Conservation (phyloP, 2,797 vertebrate species). For the Pipistrellus nathusii region DNA sequence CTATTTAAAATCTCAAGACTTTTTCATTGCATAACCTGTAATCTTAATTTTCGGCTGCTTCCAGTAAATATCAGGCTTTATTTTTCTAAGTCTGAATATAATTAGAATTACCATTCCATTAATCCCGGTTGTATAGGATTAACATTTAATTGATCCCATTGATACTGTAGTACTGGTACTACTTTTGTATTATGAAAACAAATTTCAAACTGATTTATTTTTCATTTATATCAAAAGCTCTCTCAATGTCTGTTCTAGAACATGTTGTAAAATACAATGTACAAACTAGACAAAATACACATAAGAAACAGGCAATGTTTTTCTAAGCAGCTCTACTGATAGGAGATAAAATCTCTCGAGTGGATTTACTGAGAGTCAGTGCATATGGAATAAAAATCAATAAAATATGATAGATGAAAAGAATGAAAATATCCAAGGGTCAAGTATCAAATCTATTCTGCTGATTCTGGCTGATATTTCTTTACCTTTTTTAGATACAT, state of each 20-base stretch:
- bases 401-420: not conserved
- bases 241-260: not conserved
- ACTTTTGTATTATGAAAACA: not conserved
- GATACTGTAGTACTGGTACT: not conserved
- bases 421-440: constrained; percentile 9
- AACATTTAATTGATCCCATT: not conserved
- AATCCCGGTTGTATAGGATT: not conserved
- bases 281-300: not conserved
- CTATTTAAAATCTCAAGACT: not conserved
- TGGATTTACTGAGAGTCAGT: constrained; percentile 23
- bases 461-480: not conserved
- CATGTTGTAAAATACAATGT: constrained; percentile 12
- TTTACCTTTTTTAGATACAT: not conserved
- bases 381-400: constrained; percentile 39
- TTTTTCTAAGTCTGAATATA: constrained; percentile 32
- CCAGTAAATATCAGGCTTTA: constrained; percentile 7
- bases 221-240: not conserved
- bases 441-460: constrained; percentile 15
- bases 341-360: not conserved
- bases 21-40: not conserved
- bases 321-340: not conserved
- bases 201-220: constrained; percentile 9
- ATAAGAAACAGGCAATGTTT: not conserved
- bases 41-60: not conserved
- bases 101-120: not conserved